Conservation (phyloP, 1,140 invertebrate species). For the Thaumatotibia leucotreta region DNA sequence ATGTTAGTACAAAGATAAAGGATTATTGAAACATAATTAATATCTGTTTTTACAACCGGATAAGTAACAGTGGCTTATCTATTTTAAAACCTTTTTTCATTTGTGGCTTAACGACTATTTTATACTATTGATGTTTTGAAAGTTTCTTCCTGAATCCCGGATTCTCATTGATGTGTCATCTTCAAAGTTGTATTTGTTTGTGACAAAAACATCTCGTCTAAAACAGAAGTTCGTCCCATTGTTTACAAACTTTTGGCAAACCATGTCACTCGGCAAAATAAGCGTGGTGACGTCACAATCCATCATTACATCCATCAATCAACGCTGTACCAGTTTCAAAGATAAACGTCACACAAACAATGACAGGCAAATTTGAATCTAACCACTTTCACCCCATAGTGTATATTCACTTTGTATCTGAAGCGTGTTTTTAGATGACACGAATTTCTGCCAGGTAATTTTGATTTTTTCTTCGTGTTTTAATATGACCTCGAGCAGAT, state of each 20-base stretch:
- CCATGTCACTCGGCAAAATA: background rate
- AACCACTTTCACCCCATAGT: background rate
- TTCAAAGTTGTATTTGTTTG: background rate
- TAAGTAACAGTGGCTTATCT: background rate
- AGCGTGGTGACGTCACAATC: background rate
- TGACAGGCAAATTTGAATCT: background rate
- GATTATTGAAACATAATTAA: background rate
- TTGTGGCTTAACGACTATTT: too few relatives aligned
- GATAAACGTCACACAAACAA: background rate
- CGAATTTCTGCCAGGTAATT: background rate
- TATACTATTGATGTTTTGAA: too few relatives aligned
- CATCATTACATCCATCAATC: conserved; percentile 4
- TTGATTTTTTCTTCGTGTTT: background rate
- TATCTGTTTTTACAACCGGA: background rate
- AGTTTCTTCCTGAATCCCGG: too few relatives aligned
- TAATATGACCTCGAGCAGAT: background rate
- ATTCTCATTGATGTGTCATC: too few relatives aligned
- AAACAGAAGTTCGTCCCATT: conserved; percentile 1
- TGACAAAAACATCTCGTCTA: background rate
- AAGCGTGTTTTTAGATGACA: background rate
- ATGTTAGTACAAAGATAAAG: background rate
- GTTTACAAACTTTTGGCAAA: conserved; percentile 5
- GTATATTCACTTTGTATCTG: background rate
- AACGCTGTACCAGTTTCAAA: background rate
- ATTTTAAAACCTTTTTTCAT: too few relatives aligned